Percentiles rank a stretch among this genome's conserved stretches.
These are phyloP conservation scores for Aptenodytes forsteri DNA, from an alignment of 2,113 vertebrate species.

Conservation along the genomic window DNA sequence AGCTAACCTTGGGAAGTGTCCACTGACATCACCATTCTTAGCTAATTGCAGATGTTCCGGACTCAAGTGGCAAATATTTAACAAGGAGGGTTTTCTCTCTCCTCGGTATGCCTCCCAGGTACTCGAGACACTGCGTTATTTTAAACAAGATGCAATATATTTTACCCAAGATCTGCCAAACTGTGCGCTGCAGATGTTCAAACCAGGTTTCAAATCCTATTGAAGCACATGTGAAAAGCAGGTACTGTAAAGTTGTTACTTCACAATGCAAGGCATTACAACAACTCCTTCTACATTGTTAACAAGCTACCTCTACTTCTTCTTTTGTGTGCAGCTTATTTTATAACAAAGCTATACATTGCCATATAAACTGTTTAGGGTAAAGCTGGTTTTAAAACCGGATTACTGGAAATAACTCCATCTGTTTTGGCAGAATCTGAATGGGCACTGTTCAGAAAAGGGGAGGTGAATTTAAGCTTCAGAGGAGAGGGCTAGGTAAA, in stretches of 20 bases:
- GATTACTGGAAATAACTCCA: background rate
- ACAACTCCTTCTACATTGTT: background rate
- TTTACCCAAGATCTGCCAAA: constrained; percentile 2
- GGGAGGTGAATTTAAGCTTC: background rate
- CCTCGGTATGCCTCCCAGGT: background rate
- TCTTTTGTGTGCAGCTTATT: background rate
- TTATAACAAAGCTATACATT: background rate
- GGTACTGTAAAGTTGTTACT: background rate
- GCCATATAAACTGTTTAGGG: background rate
- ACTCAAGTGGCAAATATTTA: constrained; percentile 49
- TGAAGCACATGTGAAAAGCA: background rate
- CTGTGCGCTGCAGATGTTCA: background rate
- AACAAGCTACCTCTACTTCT: background rate
- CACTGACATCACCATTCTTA: constrained; percentile 58
- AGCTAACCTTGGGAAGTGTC: constrained; percentile 52
- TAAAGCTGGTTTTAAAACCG: background rate
- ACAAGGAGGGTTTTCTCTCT: background rate
- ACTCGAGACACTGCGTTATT: background rate
- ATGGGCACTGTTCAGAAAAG: background rate
- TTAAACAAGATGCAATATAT: background rate
- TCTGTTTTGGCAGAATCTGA: background rate
- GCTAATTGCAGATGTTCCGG: constrained; percentile 63
- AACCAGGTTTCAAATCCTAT: background rate
- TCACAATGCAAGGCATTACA: background rate
- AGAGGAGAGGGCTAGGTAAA: background rate